Evolutionary conservation across 2,797 vertebrate species (phyloP).

Genomic region (Gallinago nigripennis): DNA sequence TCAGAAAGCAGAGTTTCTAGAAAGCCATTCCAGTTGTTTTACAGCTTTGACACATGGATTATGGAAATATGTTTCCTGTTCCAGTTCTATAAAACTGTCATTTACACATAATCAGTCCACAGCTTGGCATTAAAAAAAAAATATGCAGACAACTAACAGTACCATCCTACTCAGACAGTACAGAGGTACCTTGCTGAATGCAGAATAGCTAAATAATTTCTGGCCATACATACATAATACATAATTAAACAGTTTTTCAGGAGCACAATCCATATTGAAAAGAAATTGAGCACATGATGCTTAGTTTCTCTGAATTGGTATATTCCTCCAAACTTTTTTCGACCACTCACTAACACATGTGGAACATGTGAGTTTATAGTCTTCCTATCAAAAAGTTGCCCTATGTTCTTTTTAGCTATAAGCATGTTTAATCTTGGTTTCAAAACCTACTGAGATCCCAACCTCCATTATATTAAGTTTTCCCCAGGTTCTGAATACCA

Average conservation of each 20-base stretch:
- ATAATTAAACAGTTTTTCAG: neutral
- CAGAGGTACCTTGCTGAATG: constrained; percentile 49
- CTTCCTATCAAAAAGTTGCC: neutral
- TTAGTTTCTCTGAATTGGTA: neutral
- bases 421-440: neutral
- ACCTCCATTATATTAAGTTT: neutral
- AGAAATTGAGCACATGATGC: neutral
- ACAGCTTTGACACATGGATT: neutral
- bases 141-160: constrained; percentile 19
- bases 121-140: constrained; percentile 7
- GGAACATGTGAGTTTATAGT: neutral
- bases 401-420: neutral
- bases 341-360: neutral
- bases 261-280: neutral
- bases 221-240: neutral
- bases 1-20: neutral
- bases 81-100: constrained; percentile 54
- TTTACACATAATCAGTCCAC: constrained; percentile 56
- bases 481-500: neutral
- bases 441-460: neutral
- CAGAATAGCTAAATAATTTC: neutral
- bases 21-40: neutral
- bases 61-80: constrained; percentile 51
- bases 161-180: neutral
- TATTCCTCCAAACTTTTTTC: neutral